Evolutionary conservation across 2,888 invertebrate genomes (phyloP).

Genomic region (Philereme transversata): DNA sequence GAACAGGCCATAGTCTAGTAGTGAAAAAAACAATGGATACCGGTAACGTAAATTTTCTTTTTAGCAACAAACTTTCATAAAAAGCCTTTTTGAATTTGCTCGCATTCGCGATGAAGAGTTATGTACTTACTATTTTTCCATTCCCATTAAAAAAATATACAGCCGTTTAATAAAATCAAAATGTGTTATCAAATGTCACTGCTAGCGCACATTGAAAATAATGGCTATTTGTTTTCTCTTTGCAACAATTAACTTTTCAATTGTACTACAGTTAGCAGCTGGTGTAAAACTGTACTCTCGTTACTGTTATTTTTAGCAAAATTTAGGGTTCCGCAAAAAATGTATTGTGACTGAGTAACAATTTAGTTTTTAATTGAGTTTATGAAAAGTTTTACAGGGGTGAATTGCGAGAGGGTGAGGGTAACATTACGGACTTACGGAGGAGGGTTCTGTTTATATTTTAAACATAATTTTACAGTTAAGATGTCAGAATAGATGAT

Average conservation of each 20-base stretch:
- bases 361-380: background rate
- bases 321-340: constrained; percentile 3
- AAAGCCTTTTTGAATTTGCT: too few species aligned
- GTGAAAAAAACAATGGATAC: too few species aligned
- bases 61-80: too few species aligned
- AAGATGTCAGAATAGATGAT: too few species aligned
- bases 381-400: background rate
- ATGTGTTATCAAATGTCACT: constrained; percentile 11
- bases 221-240: constrained; percentile 24
- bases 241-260: constrained; percentile 33
- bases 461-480: too few species aligned
- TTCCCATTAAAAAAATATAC: too few species aligned
- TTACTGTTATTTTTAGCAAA: constrained; percentile 8
- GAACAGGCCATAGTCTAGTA: too few species aligned
- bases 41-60: too few species aligned
- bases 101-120: too few species aligned
- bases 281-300: constrained; percentile 11
- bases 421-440: too few species aligned
- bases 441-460: too few species aligned
- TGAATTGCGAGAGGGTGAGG: background rate
- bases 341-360: background rate
- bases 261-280: constrained; percentile 33
- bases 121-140: too few species aligned
- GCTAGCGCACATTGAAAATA: constrained; percentile 18
- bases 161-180: constrained; percentile 9